Conservation (phyloP, 1,140 invertebrate species). For the Phymorhynchus buccinoides region DNA sequence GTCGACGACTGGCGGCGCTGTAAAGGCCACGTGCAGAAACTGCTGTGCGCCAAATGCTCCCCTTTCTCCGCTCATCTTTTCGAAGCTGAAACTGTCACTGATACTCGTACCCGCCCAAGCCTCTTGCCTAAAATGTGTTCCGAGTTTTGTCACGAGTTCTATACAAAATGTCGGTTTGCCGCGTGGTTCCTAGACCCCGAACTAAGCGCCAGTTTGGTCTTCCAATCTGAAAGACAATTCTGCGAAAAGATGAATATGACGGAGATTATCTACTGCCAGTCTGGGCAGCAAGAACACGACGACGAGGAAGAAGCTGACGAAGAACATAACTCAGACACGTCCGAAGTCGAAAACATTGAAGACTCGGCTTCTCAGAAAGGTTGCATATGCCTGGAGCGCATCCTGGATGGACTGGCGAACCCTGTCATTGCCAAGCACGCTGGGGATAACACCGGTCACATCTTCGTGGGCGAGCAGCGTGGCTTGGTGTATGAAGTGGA, state of each 20-base stretch:
- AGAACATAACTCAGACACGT: not conserved
- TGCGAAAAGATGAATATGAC: too few species aligned
- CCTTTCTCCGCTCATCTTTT: constrained; percentile 68
- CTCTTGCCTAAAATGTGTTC: constrained; percentile 60
- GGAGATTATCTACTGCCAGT: constrained; percentile 66
- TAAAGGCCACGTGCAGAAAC: constrained; percentile 47
- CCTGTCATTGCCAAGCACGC: constrained; percentile 64
- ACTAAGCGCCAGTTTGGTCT: not conserved
- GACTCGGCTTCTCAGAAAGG: not conserved
- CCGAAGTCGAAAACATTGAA: not conserved
- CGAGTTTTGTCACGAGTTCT: constrained; percentile 57
- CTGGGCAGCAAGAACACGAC: constrained; percentile 48
- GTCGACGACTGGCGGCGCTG: constrained; percentile 43
- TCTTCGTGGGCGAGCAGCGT: constrained; percentile 68
- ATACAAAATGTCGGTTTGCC: constrained; percentile 52
- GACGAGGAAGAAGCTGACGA: not conserved
- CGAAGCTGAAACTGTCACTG: constrained; percentile 50
- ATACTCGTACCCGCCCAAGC: constrained; percentile 22
- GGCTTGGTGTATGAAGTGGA: not conserved
- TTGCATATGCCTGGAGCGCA: constrained; percentile 66
- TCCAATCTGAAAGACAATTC: too few species aligned
- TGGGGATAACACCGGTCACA: constrained; percentile 56
- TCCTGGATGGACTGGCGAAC: constrained; percentile 54
- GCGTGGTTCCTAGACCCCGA: constrained; percentile 51
- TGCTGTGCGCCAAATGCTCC: constrained; percentile 67